Percentiles rank a stretch among this genome's conserved stretches.
Evolutionary conservation across 92 coral and sea anemone genomes (phyloP).

Genomic region (Zoanthus gigantus): DNA sequence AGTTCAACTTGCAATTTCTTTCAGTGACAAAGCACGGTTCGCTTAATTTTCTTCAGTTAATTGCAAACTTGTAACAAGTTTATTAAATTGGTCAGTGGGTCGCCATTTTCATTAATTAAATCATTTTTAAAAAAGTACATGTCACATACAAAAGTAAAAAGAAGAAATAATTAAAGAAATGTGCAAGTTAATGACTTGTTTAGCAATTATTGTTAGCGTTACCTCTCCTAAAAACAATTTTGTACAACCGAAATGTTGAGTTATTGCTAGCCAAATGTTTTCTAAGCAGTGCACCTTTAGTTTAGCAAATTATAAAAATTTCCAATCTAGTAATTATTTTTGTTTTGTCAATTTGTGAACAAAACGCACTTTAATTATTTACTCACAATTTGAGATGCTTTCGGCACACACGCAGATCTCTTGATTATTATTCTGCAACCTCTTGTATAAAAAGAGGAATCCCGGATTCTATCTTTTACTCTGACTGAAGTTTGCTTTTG

Average conservation of each 20-base stretch:
- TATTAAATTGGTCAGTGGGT: not conserved
- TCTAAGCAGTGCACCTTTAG: not conserved
- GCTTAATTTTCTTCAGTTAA: not conserved
- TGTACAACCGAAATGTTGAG: not conserved
- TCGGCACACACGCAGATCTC: not conserved
- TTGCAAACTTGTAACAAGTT: not conserved
- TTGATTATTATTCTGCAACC: not conserved
- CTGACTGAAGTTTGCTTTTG: not conserved
- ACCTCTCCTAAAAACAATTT: not conserved
- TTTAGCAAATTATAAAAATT: not conserved
- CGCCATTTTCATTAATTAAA: not conserved
- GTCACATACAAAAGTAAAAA: not conserved
- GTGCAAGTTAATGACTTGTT: not conserved
- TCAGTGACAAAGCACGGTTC: not conserved
- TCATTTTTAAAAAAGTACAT: not conserved
- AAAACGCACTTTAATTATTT: not conserved
- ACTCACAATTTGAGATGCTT: not conserved
- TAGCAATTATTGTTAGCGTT: not conserved
- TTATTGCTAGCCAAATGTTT: not conserved
- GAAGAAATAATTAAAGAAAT: not conserved
- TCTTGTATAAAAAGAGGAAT: not conserved
- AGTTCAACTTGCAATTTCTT: not conserved
- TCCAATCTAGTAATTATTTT: not conserved
- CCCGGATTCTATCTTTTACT: not conserved
- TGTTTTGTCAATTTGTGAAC: not conserved